Evolutionary conservation across 2,113 vertebrate genomes (phyloP).

Genomic region (Amphiprion ocellaris): DNA sequence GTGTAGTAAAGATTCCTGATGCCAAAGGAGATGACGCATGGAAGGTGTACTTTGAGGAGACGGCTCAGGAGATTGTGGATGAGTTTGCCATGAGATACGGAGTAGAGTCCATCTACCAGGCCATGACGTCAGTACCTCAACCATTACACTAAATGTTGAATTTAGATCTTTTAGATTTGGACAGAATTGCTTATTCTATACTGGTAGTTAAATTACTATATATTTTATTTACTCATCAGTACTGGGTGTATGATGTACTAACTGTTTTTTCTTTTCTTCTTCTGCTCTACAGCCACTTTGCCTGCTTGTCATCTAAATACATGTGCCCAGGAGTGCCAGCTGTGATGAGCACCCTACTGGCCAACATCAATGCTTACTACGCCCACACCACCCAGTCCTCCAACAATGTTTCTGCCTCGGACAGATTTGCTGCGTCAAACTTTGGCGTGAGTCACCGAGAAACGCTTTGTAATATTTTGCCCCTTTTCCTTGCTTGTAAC

Average conservation of each 20-base stretch:
- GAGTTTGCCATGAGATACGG: slow-evolving; percentile 99
- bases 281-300: slow-evolving; percentile 90
- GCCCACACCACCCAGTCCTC: slow-evolving; percentile 96
- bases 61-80: slow-evolving; percentile 95
- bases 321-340: slow-evolving; percentile 98
- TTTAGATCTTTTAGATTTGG: background rate
- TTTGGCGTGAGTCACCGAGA: slow-evolving; percentile 91
- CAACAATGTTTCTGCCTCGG: slow-evolving; percentile 96
- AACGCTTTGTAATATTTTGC: background rate
- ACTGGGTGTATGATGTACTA: background rate
- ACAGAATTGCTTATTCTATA: background rate
- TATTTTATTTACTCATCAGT: background rate
- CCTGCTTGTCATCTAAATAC: slow-evolving; percentile 98
- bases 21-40: slow-evolving; percentile 98
- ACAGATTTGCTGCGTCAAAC: slow-evolving; percentile 97
- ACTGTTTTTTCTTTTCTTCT: slow-evolving; percentile 11
- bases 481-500: background rate
- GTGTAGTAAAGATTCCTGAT: slow-evolving; percentile 95
- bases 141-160: slow-evolving; percentile 2
- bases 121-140: slow-evolving; percentile 94
- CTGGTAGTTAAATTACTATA: background rate
- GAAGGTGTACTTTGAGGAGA: slow-evolving; percentile 99
- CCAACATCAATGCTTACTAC: slow-evolving; percentile 99
- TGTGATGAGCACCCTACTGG: slow-evolving; percentile 97
- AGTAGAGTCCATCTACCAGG: slow-evolving; percentile 99